Conservation (phyloP, 2,797 vertebrate species). For the Melanogrammus aeglefinus region DNA sequence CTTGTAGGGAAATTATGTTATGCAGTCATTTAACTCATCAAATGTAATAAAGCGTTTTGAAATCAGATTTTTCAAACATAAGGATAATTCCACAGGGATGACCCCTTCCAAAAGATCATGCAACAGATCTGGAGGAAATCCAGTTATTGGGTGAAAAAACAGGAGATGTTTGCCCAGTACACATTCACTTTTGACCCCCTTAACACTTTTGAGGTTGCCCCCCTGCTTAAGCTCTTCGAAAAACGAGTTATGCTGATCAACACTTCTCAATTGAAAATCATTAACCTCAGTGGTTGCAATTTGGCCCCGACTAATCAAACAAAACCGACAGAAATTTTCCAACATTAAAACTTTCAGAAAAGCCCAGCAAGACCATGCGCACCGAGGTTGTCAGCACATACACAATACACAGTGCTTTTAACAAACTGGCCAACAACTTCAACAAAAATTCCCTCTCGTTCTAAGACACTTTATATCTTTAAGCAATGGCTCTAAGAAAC, state of each 20-base stretch:
- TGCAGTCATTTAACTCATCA: neutral
- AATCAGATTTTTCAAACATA: constrained; percentile 13
- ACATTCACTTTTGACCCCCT: constrained; percentile 19
- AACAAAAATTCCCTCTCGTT: constrained; percentile 16
- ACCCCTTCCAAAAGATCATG: constrained; percentile 33
- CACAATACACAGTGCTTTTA: constrained; percentile 20
- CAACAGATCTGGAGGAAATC: constrained; percentile 17
- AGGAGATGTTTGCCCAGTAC: constrained; percentile 12
- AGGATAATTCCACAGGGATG: constrained; percentile 27
- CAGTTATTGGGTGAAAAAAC: constrained; percentile 14
- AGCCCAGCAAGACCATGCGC: constrained; percentile 13
- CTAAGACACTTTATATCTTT: constrained; percentile 27
- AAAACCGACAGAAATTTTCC: neutral
- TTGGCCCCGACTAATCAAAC: constrained; percentile 1
- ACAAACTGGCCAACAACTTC: constrained; percentile 2
- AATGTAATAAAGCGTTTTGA: neutral
- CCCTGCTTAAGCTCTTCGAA: neutral
- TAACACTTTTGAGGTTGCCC: constrained; percentile 6
- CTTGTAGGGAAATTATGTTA: constrained; percentile 22
- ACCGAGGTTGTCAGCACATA: constrained; percentile 29
- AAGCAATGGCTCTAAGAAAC: constrained; percentile 10
- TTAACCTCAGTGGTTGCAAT: constrained; percentile 9
- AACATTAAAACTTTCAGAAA: constrained; percentile 15
- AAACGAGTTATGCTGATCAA: constrained; percentile 8
- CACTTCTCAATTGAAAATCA: constrained; percentile 5